Percentiles rank a stretch among this genome's conserved stretches.
These are phyloP conservation scores for Candoia aspera DNA, from an alignment of 2,113 vertebrate genomes.

Conservation along the genomic window DNA sequence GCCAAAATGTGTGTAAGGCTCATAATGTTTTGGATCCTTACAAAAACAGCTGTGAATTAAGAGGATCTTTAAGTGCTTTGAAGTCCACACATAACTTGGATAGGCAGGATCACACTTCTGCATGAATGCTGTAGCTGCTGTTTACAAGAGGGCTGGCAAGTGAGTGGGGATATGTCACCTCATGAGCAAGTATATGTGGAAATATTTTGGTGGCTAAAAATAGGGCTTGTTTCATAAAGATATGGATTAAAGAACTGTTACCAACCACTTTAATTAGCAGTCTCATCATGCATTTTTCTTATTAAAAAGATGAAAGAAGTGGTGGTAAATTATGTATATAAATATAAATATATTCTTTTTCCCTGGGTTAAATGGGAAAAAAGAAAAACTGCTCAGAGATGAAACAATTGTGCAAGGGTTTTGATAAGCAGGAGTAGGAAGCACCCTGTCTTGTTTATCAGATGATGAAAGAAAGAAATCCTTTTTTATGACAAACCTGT, in stretches of 20 bases:
- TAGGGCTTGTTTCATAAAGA: neutral
- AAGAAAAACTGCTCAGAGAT: neutral
- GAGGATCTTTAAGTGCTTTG: neutral
- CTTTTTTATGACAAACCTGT: neutral
- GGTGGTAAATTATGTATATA: neutral
- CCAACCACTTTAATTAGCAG: neutral
- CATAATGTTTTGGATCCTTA: neutral
- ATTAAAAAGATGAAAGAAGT: neutral
- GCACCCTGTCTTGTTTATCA: neutral
- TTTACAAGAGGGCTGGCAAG: neutral
- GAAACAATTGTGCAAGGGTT: neutral
- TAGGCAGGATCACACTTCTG: neutral
- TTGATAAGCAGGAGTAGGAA: neutral
- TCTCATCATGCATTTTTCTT: neutral
- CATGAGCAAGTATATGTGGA: neutral
- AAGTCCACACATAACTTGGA: neutral
- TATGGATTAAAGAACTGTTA: neutral
- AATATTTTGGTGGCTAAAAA: neutral
- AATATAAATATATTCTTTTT: neutral
- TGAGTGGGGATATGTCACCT: neutral
- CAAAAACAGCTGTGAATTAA: neutral
- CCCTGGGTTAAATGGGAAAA: neutral
- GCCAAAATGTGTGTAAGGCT: neutral
- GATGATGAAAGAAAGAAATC: neutral
- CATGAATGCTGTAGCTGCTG: neutral